Evolutionary conservation across 2,113 vertebrate species (phyloP).

Genomic region (Riparia riparia): DNA sequence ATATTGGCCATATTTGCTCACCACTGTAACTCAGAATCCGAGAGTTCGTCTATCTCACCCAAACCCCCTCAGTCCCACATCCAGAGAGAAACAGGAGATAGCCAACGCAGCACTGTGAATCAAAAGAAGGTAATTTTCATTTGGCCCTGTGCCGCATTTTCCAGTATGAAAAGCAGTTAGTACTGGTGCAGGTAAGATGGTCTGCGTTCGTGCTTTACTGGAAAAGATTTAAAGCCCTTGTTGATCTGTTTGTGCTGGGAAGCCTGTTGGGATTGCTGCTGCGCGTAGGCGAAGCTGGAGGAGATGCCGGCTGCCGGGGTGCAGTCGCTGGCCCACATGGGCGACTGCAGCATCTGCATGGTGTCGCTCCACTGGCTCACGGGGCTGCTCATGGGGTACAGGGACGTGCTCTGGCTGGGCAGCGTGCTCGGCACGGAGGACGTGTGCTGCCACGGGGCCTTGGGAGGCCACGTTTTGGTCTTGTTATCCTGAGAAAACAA

Average conservation of each 20-base stretch:
- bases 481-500: conserved; percentile 88
- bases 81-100: not conserved
- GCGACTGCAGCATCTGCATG: conserved; percentile 94
- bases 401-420: conserved; percentile 86
- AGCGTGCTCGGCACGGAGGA: conserved; percentile 81
- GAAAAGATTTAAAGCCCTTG: conserved; percentile 98
- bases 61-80: not conserved
- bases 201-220: conserved; percentile 92
- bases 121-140: not conserved
- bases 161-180: conserved; percentile 68
- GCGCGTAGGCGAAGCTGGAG: conserved; percentile 85
- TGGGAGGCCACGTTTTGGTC: conserved; percentile 99
- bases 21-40: conserved; percentile 24
- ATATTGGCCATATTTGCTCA: conserved; percentile 64
- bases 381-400: conserved; percentile 90
- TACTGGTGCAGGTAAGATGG: conserved; percentile 96
- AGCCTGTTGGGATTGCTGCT: conserved; percentile 78
- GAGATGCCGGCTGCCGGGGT: conserved; percentile 79
- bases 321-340: conserved; percentile 92
- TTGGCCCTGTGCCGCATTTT: conserved; percentile 34
- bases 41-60: not conserved
- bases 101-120: not conserved
- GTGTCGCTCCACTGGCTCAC: conserved; percentile 93
- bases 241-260: conserved; percentile 88
- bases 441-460: conserved; percentile 96